Base-by-base conservation (phyloP, 2,888 invertebrate genomes). In the Pemphredon lugubris region DNA sequence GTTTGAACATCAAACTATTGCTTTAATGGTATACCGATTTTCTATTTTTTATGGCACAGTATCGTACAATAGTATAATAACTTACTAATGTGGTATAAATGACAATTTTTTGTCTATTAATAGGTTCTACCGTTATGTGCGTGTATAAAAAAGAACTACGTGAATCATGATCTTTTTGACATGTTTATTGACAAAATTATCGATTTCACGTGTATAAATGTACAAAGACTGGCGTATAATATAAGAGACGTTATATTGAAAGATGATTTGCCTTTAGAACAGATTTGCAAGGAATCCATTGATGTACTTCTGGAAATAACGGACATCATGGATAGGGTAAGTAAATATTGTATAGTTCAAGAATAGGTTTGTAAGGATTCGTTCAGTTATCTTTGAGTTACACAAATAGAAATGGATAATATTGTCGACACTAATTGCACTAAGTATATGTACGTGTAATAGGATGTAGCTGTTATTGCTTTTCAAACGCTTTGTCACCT, bases 101-200 rank as follows among this genome's bases (percentile, higher is more conserved):
- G 9, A 20, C 23, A 6, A 21, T 7, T 26, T 47, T 55, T 86
- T 32, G 73, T 86, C 30, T 74, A 88, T 50, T 47, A 93, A 72
- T 92, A 94, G 84, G 88, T 95, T 11, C 87, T 94, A 44, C 95
- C 96, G 0, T 85, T 94, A 26, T 86, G 93, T 26, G 87, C 90
- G 34, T 90, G 91, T 34, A 87, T 92, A 34, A 87, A 75, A 65
- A 79, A 80, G 1, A 73, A 73, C 16, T 84, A 86, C 37, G 86
- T 89, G 39, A 83, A 82, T 45, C 81, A 92, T 51, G 92, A 92
- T 47, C 88, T 92, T 13, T 91, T 94, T 13, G 92, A 93, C 55
- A 91, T 92, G 59, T 95, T 92, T 79, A 83, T 92, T 30, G 89
- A 91, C 63, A 94, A 93, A 82, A 79, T 95, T 0, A 90, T 94